Conservation (phyloP, 2,797 vertebrate species). For the Sternotherus odoratus region DNA sequence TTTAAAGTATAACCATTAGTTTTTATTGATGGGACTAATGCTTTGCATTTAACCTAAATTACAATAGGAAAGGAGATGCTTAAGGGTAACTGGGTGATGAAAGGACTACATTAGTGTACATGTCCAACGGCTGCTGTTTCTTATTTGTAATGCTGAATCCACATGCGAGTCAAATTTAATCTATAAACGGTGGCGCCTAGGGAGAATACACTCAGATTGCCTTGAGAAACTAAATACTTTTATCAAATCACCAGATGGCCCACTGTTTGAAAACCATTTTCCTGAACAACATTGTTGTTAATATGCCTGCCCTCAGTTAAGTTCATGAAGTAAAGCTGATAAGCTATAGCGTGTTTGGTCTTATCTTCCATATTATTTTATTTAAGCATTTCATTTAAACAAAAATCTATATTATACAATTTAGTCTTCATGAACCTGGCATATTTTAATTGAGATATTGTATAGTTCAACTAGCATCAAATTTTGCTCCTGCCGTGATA, state of each 20-base stretch:
- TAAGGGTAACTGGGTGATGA: slow-evolving; percentile 94
- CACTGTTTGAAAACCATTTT: slow-evolving; percentile 78
- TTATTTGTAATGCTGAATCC: slow-evolving; percentile 91
- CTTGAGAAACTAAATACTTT: slow-evolving; percentile 93
- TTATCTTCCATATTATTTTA: slow-evolving; percentile 22
- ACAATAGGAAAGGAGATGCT: slow-evolving; percentile 92
- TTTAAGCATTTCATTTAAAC: neutral
- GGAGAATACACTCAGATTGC: slow-evolving; percentile 86
- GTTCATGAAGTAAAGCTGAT: neutral
- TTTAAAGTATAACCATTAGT: slow-evolving; percentile 89
- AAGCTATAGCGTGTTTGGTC: neutral
- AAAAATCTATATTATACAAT: neutral
- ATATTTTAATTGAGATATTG: neutral
- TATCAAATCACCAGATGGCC: slow-evolving; percentile 94
- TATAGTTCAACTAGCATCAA: slow-evolving; percentile 5
- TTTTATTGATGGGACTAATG: slow-evolving; percentile 95
- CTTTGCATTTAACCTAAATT: slow-evolving; percentile 95
- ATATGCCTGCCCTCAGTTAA: slow-evolving; percentile 34
- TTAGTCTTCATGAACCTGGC: neutral
- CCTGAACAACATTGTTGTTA: slow-evolving; percentile 63
- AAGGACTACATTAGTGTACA: slow-evolving; percentile 92
- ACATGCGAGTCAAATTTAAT: slow-evolving; percentile 94
- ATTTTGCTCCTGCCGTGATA: neutral
- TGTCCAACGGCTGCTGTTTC: slow-evolving; percentile 91
- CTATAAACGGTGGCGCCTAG: slow-evolving; percentile 90